Evolutionary conservation across 2,797 vertebrate species (phyloP).

Genomic region (Hydrophis major): DNA sequence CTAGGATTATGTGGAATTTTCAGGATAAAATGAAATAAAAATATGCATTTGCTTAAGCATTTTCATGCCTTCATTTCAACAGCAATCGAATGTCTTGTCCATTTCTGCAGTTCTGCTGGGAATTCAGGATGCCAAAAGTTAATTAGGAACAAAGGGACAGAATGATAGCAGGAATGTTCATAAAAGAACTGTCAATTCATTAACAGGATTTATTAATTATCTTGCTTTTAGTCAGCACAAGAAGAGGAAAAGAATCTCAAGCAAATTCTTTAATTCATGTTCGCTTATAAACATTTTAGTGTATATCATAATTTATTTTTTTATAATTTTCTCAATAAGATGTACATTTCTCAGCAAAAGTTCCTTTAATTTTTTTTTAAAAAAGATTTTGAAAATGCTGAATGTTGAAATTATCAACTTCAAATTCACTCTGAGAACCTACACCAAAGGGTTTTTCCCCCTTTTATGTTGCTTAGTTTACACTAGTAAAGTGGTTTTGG

Average conservation of each 20-base stretch:
- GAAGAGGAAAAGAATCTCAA: neutral
- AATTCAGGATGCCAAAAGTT: slow-evolving; percentile 1
- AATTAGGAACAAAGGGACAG: slow-evolving; percentile 1
- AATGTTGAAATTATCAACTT: neutral
- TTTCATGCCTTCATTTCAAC: neutral
- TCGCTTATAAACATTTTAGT: neutral
- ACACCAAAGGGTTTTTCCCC: neutral
- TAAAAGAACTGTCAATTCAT: slow-evolving; percentile 4
- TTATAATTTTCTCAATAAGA: neutral
- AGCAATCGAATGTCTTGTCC: neutral
- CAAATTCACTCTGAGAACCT: neutral
- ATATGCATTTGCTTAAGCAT: neutral
- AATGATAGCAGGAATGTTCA: slow-evolving; percentile 8
- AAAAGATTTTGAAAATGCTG: neutral
- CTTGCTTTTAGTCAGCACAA: slow-evolving; percentile 14
- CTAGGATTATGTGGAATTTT: neutral
- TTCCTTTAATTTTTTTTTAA: neutral
- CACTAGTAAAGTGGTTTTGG: neutral
- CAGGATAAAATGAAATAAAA: neutral
- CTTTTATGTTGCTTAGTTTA: neutral
- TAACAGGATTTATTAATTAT: slow-evolving; percentile 4
- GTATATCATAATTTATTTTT: neutral
- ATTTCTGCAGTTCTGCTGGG: neutral
- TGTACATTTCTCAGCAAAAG: neutral
- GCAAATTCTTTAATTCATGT: neutral